Conservation (phyloP, 2,797 vertebrate genomes). For the Danio albolineatus region DNA sequence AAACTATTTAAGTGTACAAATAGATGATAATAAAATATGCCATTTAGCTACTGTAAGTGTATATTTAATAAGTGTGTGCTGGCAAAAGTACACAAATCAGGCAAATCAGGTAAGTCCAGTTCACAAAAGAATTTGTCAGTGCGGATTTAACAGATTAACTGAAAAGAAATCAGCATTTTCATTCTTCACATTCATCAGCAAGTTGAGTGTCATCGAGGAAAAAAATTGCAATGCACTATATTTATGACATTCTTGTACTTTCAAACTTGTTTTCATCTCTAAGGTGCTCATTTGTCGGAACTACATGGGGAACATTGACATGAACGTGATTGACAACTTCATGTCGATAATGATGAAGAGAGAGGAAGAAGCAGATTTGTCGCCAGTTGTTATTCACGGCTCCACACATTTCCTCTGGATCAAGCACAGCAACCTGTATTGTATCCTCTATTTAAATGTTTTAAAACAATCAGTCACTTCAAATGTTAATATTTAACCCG, state of each 20-base stretch:
- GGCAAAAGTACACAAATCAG: no score
- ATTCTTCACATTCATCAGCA: no score
- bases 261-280: not conserved
- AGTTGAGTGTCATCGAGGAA: not conserved
- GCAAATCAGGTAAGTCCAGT: no score
- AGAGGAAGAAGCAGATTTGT: slow-evolving; percentile 80
- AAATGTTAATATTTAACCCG: not conserved
- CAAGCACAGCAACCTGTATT: slow-evolving; percentile 84
- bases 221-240: not conserved
- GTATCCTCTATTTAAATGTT: slow-evolving; percentile 74
- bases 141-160: no score
- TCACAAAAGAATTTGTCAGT: no score
- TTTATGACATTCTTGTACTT: not conserved
- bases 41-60: no score
- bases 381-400: slow-evolving; percentile 77
- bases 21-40: no score
- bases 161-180: no score
- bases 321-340: slow-evolving; percentile 84
- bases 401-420: slow-evolving; percentile 83
- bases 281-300: slow-evolving; percentile 85
- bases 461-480: not conserved
- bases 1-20: no score
- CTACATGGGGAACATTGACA: slow-evolving; percentile 84
- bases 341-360: slow-evolving; percentile 83
- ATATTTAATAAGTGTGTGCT: no score